Evolutionary conservation across 2,888 invertebrate genomes (phyloP), one percentile per base, ranked within the genome.

Genomic region (Tipula unca): DNA sequence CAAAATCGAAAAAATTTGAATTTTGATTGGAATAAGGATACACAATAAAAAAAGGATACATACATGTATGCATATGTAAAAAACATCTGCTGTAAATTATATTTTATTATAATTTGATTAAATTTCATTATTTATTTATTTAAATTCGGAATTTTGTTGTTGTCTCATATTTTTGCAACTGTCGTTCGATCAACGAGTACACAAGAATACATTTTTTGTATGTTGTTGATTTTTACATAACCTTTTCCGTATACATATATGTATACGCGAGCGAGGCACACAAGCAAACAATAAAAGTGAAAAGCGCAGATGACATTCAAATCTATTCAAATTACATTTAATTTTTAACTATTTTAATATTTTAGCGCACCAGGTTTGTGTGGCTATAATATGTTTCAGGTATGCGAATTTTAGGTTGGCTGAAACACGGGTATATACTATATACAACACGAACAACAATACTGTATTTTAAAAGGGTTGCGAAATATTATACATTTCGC

Each of bases 291-390:
- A 20, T 25, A 25, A 69, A 8, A 69, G 0, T 17, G 8, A 69
- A 69, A 69, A 69, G 10, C 69, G 69, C 69, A 69, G 69, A 69
- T 69, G 69, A 69, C 69, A 69, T 69, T 69, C 69, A 69, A 69
- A 69, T 69, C 25, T 69, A 69, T 69, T 69, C 69, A 69, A 69
- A 69, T 69, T 69, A 48, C 48, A 48, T 42, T 13, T 48, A 39
- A 39, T 48, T n/a, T n/a, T 48, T 48, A 48, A 48, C 48, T 48
- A 48, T 48, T 48, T 48, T 17, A 42, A 13, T 42, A 32, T 32
- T 32, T 48, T 48, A 6, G 32, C 6, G 32, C n/a, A n/a, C 48
- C 17, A 48, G 8, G 5, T 32, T n/a, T n/a, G n/a, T n/a, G n/a
- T n/a, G 1, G n/a, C n/a, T n/a, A n/a, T n/a, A n/a, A n/a, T n/a